phyloP scores from a whole-genome alignment of 2,113 vertebrate species.

The Corythoichthys haematopterus region DNA sequence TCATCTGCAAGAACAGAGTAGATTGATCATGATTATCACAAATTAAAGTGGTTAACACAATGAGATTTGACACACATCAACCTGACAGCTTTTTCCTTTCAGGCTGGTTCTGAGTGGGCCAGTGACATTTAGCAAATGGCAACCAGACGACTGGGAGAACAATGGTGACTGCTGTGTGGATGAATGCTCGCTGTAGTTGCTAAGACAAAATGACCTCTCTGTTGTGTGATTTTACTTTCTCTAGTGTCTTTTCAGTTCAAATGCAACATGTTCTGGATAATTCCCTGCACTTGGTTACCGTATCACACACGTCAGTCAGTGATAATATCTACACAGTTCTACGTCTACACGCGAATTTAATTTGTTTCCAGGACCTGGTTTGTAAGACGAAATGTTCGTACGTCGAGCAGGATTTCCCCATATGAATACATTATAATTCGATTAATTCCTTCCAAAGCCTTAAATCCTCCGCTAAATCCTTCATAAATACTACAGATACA shows the following conservation, averaged over 20 bases:
- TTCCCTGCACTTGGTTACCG: background rate
- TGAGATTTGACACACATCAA: background rate
- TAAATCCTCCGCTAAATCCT: too few relatives aligned
- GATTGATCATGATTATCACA: background rate
- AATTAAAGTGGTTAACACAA: background rate
- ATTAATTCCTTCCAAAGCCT: too few relatives aligned
- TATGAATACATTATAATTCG: too few relatives aligned
- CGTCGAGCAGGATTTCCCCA: too few relatives aligned
- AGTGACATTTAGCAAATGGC: conserved; percentile 4
- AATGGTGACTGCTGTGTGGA: background rate
- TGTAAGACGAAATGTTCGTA: too few relatives aligned
- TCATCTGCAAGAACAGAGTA: background rate
- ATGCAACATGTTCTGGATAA: background rate
- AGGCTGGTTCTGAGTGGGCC: background rate
- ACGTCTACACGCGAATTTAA: too few relatives aligned
- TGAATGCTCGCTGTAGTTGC: background rate
- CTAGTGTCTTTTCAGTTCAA: background rate
- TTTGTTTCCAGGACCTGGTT: too few relatives aligned
- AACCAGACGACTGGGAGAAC: background rate
- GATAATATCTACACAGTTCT: background rate
- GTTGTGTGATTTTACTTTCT: background rate
- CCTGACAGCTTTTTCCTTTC: background rate
- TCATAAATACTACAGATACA: too few relatives aligned
- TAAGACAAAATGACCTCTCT: background rate
- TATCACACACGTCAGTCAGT: background rate